Conservation (phyloP, 2,888 invertebrate species). For the Cartodere bifasciata region DNA sequence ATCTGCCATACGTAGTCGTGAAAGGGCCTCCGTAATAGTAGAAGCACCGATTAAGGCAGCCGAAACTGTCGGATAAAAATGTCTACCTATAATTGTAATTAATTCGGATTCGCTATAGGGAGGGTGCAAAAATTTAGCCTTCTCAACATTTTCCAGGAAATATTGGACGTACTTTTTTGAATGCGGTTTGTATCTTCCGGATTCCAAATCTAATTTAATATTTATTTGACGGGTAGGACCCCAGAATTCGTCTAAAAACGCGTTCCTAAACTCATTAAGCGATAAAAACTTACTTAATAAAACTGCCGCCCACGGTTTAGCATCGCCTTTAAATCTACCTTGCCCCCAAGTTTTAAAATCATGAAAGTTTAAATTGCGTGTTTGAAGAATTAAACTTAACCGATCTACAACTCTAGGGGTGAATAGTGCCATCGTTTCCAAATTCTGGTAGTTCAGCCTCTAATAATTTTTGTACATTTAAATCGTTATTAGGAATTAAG, state of each 20-base stretch:
- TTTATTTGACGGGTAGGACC: constrained; percentile 4
- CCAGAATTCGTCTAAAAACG: constrained; percentile 6
- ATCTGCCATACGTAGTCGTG: constrained; percentile 3
- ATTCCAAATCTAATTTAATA: constrained; percentile 5
- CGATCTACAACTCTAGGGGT: too few species aligned
- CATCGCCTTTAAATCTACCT: too few species aligned
- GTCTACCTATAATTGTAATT: constrained; percentile 5
- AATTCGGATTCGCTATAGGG: constrained; percentile 4
- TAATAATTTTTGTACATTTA: too few species aligned
- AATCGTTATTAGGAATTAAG: too few species aligned
- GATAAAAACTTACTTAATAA: too few species aligned
- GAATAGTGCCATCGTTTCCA: too few species aligned
- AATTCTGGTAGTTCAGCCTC: too few species aligned
- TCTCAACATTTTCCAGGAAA: constrained; percentile 5
- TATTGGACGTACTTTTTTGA: constrained; percentile 3
- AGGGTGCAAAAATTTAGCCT: constrained; percentile 6
- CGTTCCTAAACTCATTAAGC: constrained; percentile 3
- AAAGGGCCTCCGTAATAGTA: constrained; percentile 3
- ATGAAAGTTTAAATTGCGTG: too few species aligned
- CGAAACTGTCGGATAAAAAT: constrained; percentile 4
- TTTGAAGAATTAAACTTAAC: too few species aligned
- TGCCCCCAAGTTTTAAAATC: too few species aligned
- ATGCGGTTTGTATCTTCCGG: constrained; percentile 4
- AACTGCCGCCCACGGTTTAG: too few species aligned
- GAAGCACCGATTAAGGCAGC: constrained; percentile 2